These are phyloP conservation scores for Mohoua ochrocephala DNA, from an alignment of 2,113 vertebrate genomes.

Conservation along the genomic window DNA sequence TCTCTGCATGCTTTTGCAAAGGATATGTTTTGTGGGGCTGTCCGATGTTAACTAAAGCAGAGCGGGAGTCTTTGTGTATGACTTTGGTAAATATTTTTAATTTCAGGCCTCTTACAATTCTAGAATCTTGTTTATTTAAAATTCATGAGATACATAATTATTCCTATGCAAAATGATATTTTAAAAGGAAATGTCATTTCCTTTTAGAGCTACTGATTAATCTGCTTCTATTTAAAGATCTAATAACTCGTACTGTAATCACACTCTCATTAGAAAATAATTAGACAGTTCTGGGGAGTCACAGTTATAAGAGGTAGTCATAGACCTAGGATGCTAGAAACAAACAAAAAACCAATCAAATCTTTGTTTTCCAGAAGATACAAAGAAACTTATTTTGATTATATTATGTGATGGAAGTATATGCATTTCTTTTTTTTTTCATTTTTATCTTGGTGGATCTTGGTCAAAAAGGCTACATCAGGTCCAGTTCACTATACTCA, in stretches of 20 bases:
- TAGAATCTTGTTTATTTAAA: background rate
- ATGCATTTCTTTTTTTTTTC: background rate
- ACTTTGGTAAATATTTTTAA: background rate
- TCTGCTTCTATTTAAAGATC: slow-evolving; percentile 3
- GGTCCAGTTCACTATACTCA: background rate
- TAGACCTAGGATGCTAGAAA: background rate
- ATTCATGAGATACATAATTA: background rate
- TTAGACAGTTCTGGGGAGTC: background rate
- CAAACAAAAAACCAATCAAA: background rate
- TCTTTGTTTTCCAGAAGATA: background rate
- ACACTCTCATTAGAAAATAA: slow-evolving; percentile 29
- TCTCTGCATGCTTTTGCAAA: background rate
- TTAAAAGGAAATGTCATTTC: slow-evolving; percentile 40
- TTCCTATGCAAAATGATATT: slow-evolving; percentile 8
- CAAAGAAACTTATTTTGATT: background rate
- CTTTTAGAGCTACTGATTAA: slow-evolving; percentile 26
- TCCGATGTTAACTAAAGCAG: background rate
- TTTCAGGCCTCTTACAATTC: background rate
- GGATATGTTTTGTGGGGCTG: background rate
- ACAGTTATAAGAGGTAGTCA: background rate
- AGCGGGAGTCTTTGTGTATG: background rate
- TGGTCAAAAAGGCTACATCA: background rate
- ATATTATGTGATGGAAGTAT: background rate
- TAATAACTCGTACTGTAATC: background rate
- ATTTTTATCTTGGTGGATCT: background rate